Evolutionary conservation across 2,113 vertebrate genomes (phyloP), one percentile per base, ranked within the genome.

Genomic region (Deroptyus accipitrinus): DNA sequence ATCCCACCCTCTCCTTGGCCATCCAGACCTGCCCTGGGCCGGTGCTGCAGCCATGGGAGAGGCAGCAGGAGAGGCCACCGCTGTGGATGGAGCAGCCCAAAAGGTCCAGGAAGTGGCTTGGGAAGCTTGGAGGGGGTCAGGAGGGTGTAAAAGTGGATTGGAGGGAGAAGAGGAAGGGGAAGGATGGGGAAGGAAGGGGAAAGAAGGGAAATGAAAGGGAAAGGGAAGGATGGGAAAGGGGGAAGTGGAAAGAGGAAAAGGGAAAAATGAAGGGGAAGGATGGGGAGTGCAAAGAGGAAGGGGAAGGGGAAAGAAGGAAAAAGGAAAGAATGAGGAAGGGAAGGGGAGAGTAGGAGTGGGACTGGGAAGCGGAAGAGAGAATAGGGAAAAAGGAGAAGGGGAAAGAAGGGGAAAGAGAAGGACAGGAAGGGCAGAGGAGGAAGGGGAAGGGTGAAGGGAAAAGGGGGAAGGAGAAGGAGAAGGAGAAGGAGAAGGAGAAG

Each of bases 401-500:
- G 12, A 73, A 54, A 80, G 28, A 51, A 31, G 12, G 33, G 3
- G 18, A 13, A 57, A 31, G 30, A 10, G 17, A 61, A 74, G 28
- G 37, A 24, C 9, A 11, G 3, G 41, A 24, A 31, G 3, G 6
- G n/a, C 9, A 35, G 33, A 23, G n/a, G 10, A 7, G 14, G 48
- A 28, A 30, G 5, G 19, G 33, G 25, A 30, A 10, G 37, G 30
- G 5, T 2, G 19, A 23, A 39, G 6, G 16, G 13, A 3, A 14
- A n/a, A 5, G 5, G 33, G 7, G 7, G 10, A 35, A 79, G 4
- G 20, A n/a, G 28, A 12, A 33, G 57, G 42, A 10, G 13, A 17
- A 37, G 3, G 3, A 33, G 7, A 18, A 33, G 5, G 13, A 13
- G 4, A 17, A 7, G 0, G 0, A 11, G 4, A 13, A 13, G 0